These are phyloP conservation scores for Acrocephalus kingi DNA, from an alignment of 2,113 vertebrate species.

Conservation along the genomic window DNA sequence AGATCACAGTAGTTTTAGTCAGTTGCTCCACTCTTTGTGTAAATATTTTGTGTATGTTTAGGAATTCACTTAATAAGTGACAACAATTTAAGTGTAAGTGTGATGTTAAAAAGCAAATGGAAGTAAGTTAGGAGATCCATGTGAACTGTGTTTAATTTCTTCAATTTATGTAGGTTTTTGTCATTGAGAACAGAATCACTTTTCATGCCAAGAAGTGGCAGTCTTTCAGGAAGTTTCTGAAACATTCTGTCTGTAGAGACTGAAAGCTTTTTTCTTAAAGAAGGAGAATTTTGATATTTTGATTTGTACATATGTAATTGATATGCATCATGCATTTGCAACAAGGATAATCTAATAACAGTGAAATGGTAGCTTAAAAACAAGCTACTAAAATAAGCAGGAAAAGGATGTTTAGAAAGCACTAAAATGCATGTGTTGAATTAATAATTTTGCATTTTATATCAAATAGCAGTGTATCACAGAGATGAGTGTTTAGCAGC, in stretches of 20 bases:
- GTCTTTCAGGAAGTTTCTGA: neutral
- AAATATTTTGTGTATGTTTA: neutral
- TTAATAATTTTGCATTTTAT: neutral
- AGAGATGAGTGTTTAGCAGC: neutral
- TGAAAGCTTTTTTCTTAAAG: neutral
- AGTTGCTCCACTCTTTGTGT: neutral
- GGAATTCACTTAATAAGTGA: neutral
- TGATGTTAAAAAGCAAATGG: neutral
- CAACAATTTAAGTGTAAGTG: neutral
- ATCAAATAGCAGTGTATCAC: neutral
- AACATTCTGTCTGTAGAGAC: neutral
- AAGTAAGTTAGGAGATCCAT: neutral
- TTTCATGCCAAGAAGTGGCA: neutral
- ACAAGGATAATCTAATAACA: neutral
- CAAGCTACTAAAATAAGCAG: neutral
- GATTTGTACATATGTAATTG: neutral
- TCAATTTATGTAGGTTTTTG: neutral
- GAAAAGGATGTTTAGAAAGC: neutral
- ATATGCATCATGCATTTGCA: neutral
- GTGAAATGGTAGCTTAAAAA: neutral
- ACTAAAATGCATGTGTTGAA: rapidly evolving
- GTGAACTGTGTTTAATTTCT: neutral
- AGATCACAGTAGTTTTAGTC: neutral
- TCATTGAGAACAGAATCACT: neutral
- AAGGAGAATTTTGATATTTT: neutral